Evolutionary conservation across 2,113 vertebrate species (phyloP).

Genomic region (Chitala chitala): DNA sequence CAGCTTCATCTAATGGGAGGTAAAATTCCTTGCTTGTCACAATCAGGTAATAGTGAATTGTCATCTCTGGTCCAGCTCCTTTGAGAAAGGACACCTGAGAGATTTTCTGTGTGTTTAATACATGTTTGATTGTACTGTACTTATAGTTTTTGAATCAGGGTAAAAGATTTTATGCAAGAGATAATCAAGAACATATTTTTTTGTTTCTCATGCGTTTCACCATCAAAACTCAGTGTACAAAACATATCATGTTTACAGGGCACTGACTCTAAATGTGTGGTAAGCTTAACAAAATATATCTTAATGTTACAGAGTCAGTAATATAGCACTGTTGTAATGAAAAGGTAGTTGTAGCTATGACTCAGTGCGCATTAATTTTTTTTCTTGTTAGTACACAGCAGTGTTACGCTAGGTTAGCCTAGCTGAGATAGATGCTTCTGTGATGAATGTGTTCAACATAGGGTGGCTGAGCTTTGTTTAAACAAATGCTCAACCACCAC

Average conservation of each 20-base stretch:
- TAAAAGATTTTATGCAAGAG: conserved; percentile 2
- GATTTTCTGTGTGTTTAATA: neutral
- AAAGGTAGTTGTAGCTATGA: neutral
- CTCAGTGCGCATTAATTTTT: neutral
- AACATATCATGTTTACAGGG: neutral
- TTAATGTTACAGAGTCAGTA: neutral
- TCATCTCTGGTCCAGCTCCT: neutral
- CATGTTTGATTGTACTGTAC: conserved; percentile 4
- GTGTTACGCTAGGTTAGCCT: neutral
- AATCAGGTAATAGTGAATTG: conserved; percentile 1
- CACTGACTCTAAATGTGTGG: neutral
- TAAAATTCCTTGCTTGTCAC: neutral
- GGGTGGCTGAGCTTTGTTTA: neutral
- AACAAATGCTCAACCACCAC: neutral
- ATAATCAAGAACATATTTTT: neutral
- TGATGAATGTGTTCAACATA: neutral
- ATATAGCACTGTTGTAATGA: neutral
- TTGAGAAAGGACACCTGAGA: neutral
- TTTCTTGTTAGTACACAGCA: neutral
- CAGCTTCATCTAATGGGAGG: neutral
- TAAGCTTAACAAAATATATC: neutral
- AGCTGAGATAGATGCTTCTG: neutral
- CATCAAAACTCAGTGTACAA: neutral
- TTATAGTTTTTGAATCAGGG: conserved; percentile 14
- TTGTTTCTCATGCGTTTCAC: neutral